Conservation (phyloP, 37 sponge, comb jelly and placozoan species). For the Agelas oroides region DNA sequence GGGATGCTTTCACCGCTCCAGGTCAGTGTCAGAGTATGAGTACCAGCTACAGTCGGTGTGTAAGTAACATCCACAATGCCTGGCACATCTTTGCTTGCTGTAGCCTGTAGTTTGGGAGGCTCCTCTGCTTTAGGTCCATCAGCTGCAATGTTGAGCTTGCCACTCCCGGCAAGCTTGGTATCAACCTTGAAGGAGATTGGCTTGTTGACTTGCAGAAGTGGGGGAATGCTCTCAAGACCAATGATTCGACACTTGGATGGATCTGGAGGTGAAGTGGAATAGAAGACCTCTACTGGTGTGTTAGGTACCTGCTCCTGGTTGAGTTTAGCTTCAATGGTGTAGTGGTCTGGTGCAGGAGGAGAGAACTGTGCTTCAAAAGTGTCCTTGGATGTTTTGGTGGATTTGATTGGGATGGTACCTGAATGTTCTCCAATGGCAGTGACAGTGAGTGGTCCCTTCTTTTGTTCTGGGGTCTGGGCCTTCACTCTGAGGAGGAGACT, state of each 20-base stretch:
- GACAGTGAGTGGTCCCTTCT: slow-evolving; percentile 2
- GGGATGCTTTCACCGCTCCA: slow-evolving; percentile 72
- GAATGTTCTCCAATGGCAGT: slow-evolving; percentile 18
- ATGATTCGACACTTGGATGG: slow-evolving; percentile 54
- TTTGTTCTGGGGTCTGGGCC: slow-evolving; percentile 12
- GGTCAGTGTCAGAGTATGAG: slow-evolving; percentile 45
- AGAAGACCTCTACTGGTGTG: slow-evolving; percentile 59
- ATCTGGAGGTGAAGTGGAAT: slow-evolving; percentile 23
- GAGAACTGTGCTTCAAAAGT: slow-evolving; percentile 46
- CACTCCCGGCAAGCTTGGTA: slow-evolving; percentile 48
- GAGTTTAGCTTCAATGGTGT: slow-evolving; percentile 37
- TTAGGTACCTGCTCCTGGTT: slow-evolving; percentile 43
- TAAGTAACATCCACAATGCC: slow-evolving; percentile 36
- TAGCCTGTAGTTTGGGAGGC: slow-evolving; percentile 15
- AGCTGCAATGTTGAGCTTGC: slow-evolving; percentile 45
- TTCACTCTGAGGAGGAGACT: slow-evolving; percentile 14
- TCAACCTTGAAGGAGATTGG: slow-evolving; percentile 52
- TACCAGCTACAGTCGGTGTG: slow-evolving; percentile 64
- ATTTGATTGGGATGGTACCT: background rate
- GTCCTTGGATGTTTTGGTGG: slow-evolving; percentile 8
- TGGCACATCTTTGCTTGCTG: slow-evolving; percentile 6
- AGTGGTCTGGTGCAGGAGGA: slow-evolving; percentile 48
- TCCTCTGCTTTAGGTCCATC: slow-evolving; percentile 26
- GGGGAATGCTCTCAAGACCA: slow-evolving; percentile 49
- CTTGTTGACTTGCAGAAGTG: slow-evolving; percentile 18